A percentile compares a stretch with the other conserved stretches of the same genome.
phyloP scores from a whole-genome alignment of 1,140 invertebrate genomes.

The Bicyclus anynana region DNA sequence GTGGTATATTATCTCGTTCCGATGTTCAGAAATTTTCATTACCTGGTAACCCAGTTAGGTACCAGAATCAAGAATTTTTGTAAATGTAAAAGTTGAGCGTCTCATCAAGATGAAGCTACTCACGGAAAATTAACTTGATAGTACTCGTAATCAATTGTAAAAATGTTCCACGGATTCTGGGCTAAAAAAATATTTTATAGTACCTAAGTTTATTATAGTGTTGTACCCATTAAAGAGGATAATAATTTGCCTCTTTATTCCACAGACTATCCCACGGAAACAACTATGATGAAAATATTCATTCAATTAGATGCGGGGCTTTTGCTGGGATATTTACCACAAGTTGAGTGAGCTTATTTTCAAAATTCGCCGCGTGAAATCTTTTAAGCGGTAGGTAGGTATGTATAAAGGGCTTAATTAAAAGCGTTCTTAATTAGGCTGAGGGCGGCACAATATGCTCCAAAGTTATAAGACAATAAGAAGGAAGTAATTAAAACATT shows the following conservation, averaged over 20 bases:
- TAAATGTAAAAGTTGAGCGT: too few relatives aligned
- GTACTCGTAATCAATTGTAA: too few relatives aligned
- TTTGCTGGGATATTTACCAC: not conserved
- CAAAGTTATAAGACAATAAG: constrained; percentile 65
- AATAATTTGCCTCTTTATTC: not conserved
- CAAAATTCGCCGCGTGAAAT: constrained; percentile 19
- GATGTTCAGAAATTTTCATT: too few relatives aligned
- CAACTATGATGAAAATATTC: not conserved
- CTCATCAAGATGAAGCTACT: too few relatives aligned
- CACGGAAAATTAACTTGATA: too few relatives aligned
- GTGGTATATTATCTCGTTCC: too few relatives aligned
- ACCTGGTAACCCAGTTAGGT: too few relatives aligned
- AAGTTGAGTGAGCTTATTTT: not conserved
- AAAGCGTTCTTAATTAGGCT: constrained; percentile 64
- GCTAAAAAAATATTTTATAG: too few relatives aligned
- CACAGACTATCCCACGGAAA: not conserved
- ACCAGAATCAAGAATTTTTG: too few relatives aligned
- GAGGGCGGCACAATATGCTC: constrained; percentile 44
- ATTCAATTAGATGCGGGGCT: not conserved
- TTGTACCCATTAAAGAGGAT: not conserved
- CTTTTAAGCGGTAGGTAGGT: constrained; percentile 34
- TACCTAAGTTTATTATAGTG: too few relatives aligned
- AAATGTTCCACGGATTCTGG: too few relatives aligned
- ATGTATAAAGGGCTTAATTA: constrained; percentile 55
- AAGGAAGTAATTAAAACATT: constrained; percentile 71